phyloP scores from a whole-genome alignment of 2,888 invertebrate genomes.

The Stenodera caucasica region DNA sequence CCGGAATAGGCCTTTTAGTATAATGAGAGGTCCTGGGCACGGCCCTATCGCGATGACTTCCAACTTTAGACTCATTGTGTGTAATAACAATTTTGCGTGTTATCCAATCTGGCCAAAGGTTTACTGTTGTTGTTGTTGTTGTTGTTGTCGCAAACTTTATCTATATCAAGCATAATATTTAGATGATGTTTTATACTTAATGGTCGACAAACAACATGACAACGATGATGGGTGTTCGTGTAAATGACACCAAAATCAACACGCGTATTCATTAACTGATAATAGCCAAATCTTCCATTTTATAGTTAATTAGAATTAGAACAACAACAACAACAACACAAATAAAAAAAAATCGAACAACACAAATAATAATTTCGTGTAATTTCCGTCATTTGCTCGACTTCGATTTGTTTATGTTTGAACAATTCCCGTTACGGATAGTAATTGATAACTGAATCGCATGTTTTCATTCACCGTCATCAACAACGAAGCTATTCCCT shows the following conservation, averaged over 20 bases:
- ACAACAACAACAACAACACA: neutral
- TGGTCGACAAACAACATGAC: constrained; percentile 20
- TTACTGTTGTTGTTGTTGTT: too few species aligned
- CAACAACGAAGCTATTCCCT: neutral
- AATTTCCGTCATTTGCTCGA: constrained; percentile 3
- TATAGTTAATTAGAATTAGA: too few species aligned
- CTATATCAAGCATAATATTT: constrained; percentile 13
- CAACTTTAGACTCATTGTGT: constrained; percentile 21
- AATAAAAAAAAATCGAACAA: neutral
- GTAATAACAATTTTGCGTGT: constrained; percentile 50
- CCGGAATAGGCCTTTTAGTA: constrained; percentile 47
- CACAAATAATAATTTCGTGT: constrained; percentile 10
- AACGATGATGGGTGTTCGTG: constrained; percentile 8
- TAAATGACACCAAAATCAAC: constrained; percentile 10
- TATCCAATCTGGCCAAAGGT: constrained; percentile 43
- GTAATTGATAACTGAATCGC: constrained; percentile 9
- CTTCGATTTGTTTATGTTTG: neutral
- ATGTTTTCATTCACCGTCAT: neutral
- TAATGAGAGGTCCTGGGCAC: constrained; percentile 45
- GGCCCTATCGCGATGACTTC: constrained; percentile 12
- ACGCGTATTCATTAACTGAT: neutral
- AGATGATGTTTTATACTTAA: constrained; percentile 33
- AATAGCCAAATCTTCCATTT: neutral
- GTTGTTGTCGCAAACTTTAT: constrained; percentile 39
- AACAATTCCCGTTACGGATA: neutral